Conservation (phyloP, 2,888 invertebrate genomes). For the Teleiodes luculella region DNA sequence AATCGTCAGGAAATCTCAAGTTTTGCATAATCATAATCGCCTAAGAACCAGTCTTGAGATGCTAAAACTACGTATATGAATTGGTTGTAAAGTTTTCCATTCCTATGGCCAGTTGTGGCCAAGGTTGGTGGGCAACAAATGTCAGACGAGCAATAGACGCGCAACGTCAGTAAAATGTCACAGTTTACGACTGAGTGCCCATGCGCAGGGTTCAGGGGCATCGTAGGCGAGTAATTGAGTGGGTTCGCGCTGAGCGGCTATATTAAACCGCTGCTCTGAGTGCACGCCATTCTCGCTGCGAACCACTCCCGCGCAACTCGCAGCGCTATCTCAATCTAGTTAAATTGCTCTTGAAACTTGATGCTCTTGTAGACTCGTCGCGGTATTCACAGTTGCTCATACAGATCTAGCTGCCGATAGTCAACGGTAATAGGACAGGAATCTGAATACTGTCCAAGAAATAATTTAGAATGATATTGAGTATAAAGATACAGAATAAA, state of each 20-base stretch:
- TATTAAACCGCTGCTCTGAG: slow-evolving; percentile 7
- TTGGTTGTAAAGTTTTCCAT: slow-evolving; percentile 38
- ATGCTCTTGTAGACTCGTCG: not conserved
- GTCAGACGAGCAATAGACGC: slow-evolving; percentile 49
- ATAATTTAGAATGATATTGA: too few relatives aligned
- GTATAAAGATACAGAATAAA: too few relatives aligned
- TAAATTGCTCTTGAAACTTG: slow-evolving; percentile 8
- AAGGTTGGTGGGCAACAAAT: slow-evolving; percentile 57
- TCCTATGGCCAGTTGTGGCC: slow-evolving; percentile 38
- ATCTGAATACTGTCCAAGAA: too few relatives aligned
- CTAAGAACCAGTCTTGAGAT: not conserved
- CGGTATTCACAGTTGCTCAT: not conserved
- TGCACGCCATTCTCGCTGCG: slow-evolving; percentile 2
- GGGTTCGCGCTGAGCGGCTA: slow-evolving; percentile 8
- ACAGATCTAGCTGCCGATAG: not conserved
- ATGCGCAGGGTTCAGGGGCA: slow-evolving; percentile 57
- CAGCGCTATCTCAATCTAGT: slow-evolving; percentile 2
- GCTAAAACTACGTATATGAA: slow-evolving; percentile 44
- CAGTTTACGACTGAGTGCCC: slow-evolving; percentile 60
- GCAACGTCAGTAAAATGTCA: slow-evolving; percentile 69
- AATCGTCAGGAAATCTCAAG: slow-evolving; percentile 1
- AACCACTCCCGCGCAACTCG: not conserved
- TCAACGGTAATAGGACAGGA: not conserved
- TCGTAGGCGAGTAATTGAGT: slow-evolving; percentile 20
- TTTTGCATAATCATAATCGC: slow-evolving; percentile 3